Percentiles rank a stretch among this genome's conserved stretches.
Evolutionary conservation across 2,113 vertebrate species (phyloP).

Genomic region (Pardalotus punctatus): DNA sequence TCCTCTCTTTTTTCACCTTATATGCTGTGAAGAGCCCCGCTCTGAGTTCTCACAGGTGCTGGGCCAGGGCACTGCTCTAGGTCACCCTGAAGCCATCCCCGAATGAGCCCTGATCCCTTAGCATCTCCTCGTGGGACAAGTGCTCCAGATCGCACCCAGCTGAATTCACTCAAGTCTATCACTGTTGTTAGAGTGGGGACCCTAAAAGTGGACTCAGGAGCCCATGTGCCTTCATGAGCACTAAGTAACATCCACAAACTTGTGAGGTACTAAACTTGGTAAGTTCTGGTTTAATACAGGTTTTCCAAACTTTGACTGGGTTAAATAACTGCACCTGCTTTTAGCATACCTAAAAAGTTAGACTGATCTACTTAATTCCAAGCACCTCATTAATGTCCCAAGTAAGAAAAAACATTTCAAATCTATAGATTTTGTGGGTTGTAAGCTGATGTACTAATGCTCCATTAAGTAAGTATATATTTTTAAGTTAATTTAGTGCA

Average conservation of each 20-base stretch:
- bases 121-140: not conserved
- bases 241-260: not conserved
- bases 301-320: not conserved
- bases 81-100: not conserved
- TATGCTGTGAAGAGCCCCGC: not conserved
- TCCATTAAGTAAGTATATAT: not conserved
- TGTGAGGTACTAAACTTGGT: not conserved
- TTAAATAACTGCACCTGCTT: not conserved
- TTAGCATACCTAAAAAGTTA: not conserved
- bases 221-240: not conserved
- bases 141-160: not conserved
- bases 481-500: not conserved
- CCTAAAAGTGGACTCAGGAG: not conserved
- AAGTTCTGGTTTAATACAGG: not conserved
- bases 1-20: not conserved
- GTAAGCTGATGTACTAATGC: not conserved
- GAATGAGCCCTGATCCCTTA: not conserved
- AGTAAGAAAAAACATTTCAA: not conserved
- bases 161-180: not conserved
- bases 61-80: rapidly evolving
- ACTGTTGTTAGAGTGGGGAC: not conserved
- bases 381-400: not conserved
- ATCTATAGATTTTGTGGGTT: not conserved
- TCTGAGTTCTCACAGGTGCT: not conserved
- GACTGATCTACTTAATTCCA: not conserved